Conservation (phyloP, 1,140 invertebrate species). For the Drosophila sp. region DNA sequence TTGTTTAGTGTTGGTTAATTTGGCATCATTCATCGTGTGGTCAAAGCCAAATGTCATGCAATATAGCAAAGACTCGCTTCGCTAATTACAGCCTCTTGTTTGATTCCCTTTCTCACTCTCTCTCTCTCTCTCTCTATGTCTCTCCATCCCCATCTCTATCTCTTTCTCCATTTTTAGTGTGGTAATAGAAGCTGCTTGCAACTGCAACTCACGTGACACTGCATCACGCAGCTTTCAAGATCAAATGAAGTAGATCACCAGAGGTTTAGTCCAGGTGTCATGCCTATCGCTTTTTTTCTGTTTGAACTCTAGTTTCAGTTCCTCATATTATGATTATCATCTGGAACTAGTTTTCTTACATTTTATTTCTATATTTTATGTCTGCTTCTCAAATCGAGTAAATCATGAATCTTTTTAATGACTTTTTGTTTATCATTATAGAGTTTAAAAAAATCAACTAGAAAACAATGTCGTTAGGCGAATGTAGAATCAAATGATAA, state of each 20-base stretch:
- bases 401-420: too few species aligned
- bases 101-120: conserved; percentile 18
- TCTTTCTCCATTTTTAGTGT: neutral
- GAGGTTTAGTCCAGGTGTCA: neutral
- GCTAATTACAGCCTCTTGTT: conserved; percentile 74
- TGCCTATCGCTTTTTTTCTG: conserved; percentile 4
- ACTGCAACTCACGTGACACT: conserved; percentile 57
- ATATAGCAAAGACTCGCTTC: conserved; percentile 57
- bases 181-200: conserved; percentile 30
- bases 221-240: conserved; percentile 29
- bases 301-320: neutral
- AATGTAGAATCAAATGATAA: too few species aligned
- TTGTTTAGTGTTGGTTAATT: conserved; percentile 46
- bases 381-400: neutral
- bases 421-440: too few species aligned
- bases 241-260: conserved; percentile 66
- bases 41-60: conserved; percentile 72
- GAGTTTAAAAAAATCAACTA: too few species aligned
- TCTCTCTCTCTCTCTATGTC: neutral
- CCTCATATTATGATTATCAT: neutral
- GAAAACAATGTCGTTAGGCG: too few species aligned
- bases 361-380: neutral
- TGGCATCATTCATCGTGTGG: conserved; percentile 75
- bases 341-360: neutral
- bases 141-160: too few species aligned